A percentile compares a stretch with the other conserved stretches of the same genome.
Conservation (phyloP, 2,797 vertebrate genomes). For the Australoheros facetus region DNA sequence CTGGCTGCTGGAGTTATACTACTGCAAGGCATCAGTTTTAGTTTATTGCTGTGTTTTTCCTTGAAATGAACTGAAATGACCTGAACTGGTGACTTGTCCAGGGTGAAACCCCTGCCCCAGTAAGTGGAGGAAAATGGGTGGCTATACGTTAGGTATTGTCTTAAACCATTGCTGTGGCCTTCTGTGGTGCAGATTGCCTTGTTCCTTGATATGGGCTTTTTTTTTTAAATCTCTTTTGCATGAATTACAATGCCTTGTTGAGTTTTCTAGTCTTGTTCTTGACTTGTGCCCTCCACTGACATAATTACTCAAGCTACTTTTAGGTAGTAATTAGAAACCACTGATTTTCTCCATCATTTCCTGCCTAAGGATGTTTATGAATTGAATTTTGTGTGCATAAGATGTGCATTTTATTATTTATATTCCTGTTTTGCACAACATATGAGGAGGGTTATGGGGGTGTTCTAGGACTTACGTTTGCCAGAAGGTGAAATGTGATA, state of each 20-base stretch:
- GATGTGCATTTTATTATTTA: constrained; percentile 23
- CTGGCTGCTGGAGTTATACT: background rate
- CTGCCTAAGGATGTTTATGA: constrained; percentile 22
- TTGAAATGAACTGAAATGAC: background rate
- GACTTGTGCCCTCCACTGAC: constrained; percentile 14
- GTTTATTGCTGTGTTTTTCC: background rate
- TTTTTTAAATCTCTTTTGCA: background rate
- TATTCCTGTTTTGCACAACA: constrained; percentile 5
- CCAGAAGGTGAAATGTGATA: constrained; percentile 7
- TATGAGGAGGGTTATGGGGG: background rate
- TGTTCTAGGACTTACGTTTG: background rate
- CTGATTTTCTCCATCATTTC: constrained; percentile 30
- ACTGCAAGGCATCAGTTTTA: background rate
- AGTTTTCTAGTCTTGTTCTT: constrained; percentile 15
- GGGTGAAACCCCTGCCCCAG: background rate
- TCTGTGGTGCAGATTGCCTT: background rate
- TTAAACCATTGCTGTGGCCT: background rate
- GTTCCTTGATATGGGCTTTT: background rate
- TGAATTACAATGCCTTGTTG: constrained; percentile 14
- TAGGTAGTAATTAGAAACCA: constrained; percentile 35
- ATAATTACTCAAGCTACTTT: constrained; percentile 32
- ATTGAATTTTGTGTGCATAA: constrained; percentile 7
- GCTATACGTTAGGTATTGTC: background rate
- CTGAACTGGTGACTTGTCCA: background rate
- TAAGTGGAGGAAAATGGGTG: background rate